A percentile compares a stretch with the other conserved stretches of the same genome.
These are phyloP conservation scores for Drosophila falleni DNA, from an alignment of 2,888 invertebrate species.

Conservation along the genomic window DNA sequence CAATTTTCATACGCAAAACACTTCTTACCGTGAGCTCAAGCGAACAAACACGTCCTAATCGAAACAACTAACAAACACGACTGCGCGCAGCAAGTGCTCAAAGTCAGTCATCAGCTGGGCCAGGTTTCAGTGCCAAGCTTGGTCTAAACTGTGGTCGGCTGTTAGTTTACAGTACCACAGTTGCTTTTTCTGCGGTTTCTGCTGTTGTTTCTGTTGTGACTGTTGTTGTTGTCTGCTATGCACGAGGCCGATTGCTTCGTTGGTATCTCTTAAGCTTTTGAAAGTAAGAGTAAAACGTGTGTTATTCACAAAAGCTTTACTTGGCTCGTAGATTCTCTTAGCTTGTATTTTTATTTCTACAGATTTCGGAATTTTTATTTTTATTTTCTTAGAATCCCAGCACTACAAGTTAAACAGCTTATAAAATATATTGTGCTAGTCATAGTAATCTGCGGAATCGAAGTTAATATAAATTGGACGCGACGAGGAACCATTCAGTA, in stretches of 20 bases:
- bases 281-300: conserved; percentile 72
- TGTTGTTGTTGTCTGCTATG: conserved; percentile 9
- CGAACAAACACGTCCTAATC: conserved; percentile 73
- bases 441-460: background rate
- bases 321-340: conserved; percentile 10
- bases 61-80: conserved; percentile 72
- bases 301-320: conserved; percentile 47
- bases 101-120: conserved; percentile 59
- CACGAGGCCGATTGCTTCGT: conserved; percentile 6
- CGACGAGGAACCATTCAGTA: background rate
- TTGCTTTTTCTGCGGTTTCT: conserved; percentile 18
- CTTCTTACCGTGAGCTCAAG: conserved; percentile 74
- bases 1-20: conserved; percentile 17
- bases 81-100: conserved; percentile 68
- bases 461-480: too few species aligned
- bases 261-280: conserved; percentile 72
- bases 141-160: conserved; percentile 27
- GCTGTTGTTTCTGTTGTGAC: conserved; percentile 14
- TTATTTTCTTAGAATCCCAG: too few species aligned
- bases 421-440: too few species aligned
- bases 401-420: too few species aligned
- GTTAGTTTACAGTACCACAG: conserved; percentile 59
- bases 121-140: conserved; percentile 40
- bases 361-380: background rate
- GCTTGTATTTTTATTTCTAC: background rate